These are phyloP conservation scores for Zeugodacus cucurbitae DNA, from an alignment of 1,140 invertebrate genomes.

Conservation along the genomic window DNA sequence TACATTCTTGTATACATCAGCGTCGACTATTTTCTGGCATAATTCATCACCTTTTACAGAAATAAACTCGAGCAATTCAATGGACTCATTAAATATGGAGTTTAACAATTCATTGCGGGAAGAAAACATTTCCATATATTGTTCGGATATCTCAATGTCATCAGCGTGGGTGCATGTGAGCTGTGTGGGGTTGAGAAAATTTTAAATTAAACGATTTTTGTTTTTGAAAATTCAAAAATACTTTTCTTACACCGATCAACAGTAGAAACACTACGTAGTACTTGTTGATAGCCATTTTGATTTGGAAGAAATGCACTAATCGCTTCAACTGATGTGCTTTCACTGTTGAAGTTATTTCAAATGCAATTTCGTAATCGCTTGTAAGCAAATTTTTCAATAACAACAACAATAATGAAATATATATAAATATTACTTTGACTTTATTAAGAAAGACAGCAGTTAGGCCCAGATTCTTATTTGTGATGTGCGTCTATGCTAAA, in stretches of 20 bases:
- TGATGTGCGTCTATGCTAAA: too few relatives aligned
- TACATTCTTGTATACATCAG: too few relatives aligned
- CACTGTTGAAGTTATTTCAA: neutral
- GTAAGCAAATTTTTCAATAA: too few relatives aligned
- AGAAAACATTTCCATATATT: neutral
- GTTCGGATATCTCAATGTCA: neutral
- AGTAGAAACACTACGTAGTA: neutral
- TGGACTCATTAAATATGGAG: neutral
- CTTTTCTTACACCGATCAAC: neutral
- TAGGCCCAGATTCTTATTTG: too few relatives aligned
- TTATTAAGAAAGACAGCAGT: too few relatives aligned
- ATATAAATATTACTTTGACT: too few relatives aligned
- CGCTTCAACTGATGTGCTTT: neutral
- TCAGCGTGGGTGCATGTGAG: neutral
- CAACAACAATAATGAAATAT: too few relatives aligned
- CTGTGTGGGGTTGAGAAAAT: neutral
- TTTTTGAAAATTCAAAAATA: neutral
- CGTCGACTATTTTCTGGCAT: neutral
- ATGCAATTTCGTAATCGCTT: neutral
- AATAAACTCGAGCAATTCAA: neutral
- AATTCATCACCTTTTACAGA: neutral
- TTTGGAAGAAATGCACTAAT: neutral
- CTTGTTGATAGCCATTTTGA: neutral
- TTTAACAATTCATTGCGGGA: neutral
- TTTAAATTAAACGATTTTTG: neutral